Percentiles rank a stretch among this genome's conserved stretches.
Conservation (phyloP, 2,797 vertebrate species). For the Nothura maculosa region DNA sequence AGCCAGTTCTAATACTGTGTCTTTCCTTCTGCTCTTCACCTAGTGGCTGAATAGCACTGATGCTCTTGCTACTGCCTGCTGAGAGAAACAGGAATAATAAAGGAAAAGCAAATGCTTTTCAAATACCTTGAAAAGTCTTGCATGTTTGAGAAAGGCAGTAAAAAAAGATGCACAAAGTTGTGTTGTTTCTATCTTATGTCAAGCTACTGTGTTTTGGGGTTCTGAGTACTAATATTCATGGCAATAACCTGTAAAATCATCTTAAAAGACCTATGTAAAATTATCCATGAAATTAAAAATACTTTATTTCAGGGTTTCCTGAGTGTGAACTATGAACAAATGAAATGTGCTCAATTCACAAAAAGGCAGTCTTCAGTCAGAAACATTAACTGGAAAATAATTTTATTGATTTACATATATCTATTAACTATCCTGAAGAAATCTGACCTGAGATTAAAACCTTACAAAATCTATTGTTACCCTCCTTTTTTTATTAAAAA, state of each 20-base stretch:
- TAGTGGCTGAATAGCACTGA: not conserved
- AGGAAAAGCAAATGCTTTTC: not conserved
- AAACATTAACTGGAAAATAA: slow-evolving; percentile 49
- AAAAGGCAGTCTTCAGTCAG: slow-evolving; percentile 3
- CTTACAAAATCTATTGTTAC: not conserved
- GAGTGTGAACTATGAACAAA: slow-evolving; percentile 3
- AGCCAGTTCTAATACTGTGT: not conserved
- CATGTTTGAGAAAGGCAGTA: not conserved
- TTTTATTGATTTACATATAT: slow-evolving; percentile 3
- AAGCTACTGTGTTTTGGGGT: not conserved
- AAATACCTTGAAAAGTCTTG: not conserved
- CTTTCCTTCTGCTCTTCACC: not conserved
- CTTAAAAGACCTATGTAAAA: not conserved
- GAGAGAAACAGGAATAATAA: not conserved
- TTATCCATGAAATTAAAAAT: not conserved
- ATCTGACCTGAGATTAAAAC: slow-evolving; percentile 1
- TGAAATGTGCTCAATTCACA: slow-evolving; percentile 17
- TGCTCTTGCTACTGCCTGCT: slow-evolving; percentile 2
- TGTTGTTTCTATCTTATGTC: not conserved
- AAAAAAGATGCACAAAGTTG: not conserved
- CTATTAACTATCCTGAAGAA: slow-evolving; percentile 39
- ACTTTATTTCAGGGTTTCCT: slow-evolving; percentile 13
- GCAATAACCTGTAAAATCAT: not conserved
- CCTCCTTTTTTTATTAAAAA: not conserved
- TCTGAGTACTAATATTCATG: not conserved